Percentiles rank a stretch among this genome's conserved stretches.
Evolutionary conservation across 2,888 invertebrate genomes (phyloP).

Genomic region (Ophion costatus): DNA sequence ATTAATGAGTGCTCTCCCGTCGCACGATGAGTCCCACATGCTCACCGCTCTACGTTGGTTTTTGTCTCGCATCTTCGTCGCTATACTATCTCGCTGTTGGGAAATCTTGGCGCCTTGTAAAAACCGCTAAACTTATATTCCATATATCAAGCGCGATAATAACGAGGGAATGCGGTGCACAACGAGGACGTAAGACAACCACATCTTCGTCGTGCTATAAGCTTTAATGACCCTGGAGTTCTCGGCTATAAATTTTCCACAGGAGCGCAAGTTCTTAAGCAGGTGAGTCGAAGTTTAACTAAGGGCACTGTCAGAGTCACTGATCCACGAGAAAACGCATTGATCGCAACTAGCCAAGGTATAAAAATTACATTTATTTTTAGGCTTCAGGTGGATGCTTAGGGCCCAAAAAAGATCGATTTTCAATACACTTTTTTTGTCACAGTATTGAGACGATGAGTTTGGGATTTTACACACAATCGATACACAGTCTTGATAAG

Average conservation of each 20-base stretch:
- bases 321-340: neutral
- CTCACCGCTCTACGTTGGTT: neutral
- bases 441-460: too few relatives aligned
- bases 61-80: neutral
- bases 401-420: too few relatives aligned
- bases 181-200: constrained; percentile 14
- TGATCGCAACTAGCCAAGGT: neutral
- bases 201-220: constrained; percentile 20
- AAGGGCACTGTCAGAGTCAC: neutral
- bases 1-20: constrained; percentile 73
- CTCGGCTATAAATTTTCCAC: constrained; percentile 32
- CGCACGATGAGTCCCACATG: constrained; percentile 61
- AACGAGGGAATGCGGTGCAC: constrained; percentile 18
- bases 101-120: constrained; percentile 51
- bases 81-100: neutral
- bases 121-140: constrained; percentile 47
- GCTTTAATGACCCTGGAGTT: constrained; percentile 19
- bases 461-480: too few relatives aligned
- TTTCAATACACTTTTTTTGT: too few relatives aligned
- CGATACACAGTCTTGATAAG: too few relatives aligned
- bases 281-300: neutral
- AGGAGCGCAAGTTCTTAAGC: neutral
- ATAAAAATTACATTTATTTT: neutral
- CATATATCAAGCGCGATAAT: constrained; percentile 48
- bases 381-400: neutral